Base-by-base conservation (phyloP, 2,113 vertebrate species). In the Ciconia maguari region DNA sequence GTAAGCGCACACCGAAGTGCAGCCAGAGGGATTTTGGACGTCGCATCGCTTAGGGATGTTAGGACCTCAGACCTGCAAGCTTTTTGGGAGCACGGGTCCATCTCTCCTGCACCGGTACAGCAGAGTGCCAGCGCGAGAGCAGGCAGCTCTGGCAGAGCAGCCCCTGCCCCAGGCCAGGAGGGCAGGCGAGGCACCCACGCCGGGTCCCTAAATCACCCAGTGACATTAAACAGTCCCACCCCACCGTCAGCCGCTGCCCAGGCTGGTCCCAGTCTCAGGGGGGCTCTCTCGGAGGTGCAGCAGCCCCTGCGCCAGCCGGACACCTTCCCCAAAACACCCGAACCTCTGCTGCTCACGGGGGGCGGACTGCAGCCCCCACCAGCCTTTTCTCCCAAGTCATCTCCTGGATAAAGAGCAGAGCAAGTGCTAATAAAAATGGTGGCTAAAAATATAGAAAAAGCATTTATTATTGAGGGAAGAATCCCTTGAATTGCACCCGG, bases 391-490 rank as follows among this genome's bases (percentile, higher is more conserved):
- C 81, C 81, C 3, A 0, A 65, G 11, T 65, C 75, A 32, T 12
- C 55, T 34, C 27, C 65, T 70, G 83, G 46, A 17, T 68, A 74
- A 90, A 78, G 29, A 52, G 34, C 8, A 1, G 32, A 82, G 36
- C 44, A 16, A 86, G 34, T 8, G 11, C 61, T 77, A 64, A 70
- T 42, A 69, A 86, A 80, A 87, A 24, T 10, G 34, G 85, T 27
- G 83, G 77, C 81, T 96, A 88, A 95, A 96, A 93, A 69, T 51
- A 78, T 54, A 72, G 78, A 16, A 70, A 93, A 74, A n/a, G 20
- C 83, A 26, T 90, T 85, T 55, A 44, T 79, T 69, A 92, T 21
- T 7, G 44, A 93, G 83, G 90, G 75, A 89, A 88, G 41, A 49
- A 76, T 62, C 85, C 90, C 89, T n/a, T 22, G 54, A 90, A 70